Conservation (phyloP, 2,113 vertebrate species). For the Hippocampus mohnikei region DNA sequence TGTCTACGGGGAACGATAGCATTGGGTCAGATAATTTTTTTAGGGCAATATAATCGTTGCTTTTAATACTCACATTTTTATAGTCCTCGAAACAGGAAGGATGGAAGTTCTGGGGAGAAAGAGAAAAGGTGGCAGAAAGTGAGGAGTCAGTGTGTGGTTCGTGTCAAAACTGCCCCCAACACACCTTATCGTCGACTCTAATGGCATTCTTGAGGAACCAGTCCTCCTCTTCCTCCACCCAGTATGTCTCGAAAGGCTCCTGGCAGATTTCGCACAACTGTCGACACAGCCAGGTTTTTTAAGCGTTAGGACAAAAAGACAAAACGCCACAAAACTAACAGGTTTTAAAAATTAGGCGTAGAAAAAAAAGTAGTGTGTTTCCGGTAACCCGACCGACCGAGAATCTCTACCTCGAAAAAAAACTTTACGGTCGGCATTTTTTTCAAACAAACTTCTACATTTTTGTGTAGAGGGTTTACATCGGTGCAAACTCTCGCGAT, state of each 20-base stretch:
- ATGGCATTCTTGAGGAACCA: conserved; percentile 97
- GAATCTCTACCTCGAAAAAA: no score
- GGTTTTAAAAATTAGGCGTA: no score
- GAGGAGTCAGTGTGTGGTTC: not conserved
- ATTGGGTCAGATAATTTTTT: not conserved
- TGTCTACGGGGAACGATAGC: conserved; percentile 66
- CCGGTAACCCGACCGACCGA: no score
- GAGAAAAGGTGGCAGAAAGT: not conserved
- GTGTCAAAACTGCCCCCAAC: no score
- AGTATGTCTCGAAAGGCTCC: conserved; percentile 96
- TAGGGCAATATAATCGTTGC: no score
- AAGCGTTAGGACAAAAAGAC: not conserved
- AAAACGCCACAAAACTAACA: not conserved
- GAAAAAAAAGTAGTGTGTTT: no score
- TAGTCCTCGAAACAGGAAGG: conserved; percentile 97
- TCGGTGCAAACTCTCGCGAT: no score
- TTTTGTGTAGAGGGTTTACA: no score
- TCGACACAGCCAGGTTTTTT: not conserved
- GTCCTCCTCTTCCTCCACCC: conserved; percentile 98
- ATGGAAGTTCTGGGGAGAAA: conserved; percentile 87
- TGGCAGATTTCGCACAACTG: conserved; percentile 97
- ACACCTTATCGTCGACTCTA: conserved; percentile 91
- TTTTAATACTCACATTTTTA: conserved; percentile 85
- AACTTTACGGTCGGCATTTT: no score
- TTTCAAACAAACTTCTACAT: no score